These are phyloP conservation scores for Syrista parreyssii DNA, from an alignment of 2,888 invertebrate species.

Conservation along the genomic window DNA sequence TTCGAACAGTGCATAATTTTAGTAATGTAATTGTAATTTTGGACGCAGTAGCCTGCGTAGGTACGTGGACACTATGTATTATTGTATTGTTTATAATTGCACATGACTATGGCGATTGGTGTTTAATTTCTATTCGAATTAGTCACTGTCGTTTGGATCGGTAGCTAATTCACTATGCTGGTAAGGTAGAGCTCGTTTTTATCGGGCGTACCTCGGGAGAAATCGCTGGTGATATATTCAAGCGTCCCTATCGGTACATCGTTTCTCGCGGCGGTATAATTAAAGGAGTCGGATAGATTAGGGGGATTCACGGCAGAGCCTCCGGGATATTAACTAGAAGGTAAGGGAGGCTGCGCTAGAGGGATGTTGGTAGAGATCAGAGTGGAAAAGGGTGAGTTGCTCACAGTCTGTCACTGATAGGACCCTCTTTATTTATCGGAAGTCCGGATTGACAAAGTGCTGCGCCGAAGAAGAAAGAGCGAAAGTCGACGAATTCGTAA, in stretches of 20 bases:
- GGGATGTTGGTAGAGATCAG: neutral
- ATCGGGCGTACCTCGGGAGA: slow-evolving; percentile 27
- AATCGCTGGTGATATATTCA: slow-evolving; percentile 41
- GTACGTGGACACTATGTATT: neutral
- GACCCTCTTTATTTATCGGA: slow-evolving; percentile 36
- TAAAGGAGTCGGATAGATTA: slow-evolving; percentile 45
- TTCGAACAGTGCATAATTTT: neutral
- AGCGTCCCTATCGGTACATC: slow-evolving; percentile 37
- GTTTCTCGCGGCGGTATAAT: slow-evolving; percentile 42
- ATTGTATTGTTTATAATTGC: neutral
- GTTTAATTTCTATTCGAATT: neutral
- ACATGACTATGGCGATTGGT: neutral
- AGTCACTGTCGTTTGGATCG: neutral
- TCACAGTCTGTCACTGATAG: slow-evolving; percentile 35
- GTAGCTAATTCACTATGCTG: neutral
- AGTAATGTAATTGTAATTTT: neutral
- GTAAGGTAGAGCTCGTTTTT: slow-evolving; percentile 6
- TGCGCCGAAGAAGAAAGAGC: slow-evolving; percentile 14
- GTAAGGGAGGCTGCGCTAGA: slow-evolving; percentile 2
- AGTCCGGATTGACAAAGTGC: slow-evolving; percentile 20
- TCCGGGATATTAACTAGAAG: slow-evolving; percentile 38
- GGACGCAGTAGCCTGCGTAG: neutral
- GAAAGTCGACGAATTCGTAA: slow-evolving; percentile 1
- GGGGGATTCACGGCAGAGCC: slow-evolving; percentile 37
- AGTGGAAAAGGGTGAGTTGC: slow-evolving; percentile 10